Evolutionary conservation across 2,797 vertebrate species (phyloP).

Genomic region (Orientallactaga sibirica): DNA sequence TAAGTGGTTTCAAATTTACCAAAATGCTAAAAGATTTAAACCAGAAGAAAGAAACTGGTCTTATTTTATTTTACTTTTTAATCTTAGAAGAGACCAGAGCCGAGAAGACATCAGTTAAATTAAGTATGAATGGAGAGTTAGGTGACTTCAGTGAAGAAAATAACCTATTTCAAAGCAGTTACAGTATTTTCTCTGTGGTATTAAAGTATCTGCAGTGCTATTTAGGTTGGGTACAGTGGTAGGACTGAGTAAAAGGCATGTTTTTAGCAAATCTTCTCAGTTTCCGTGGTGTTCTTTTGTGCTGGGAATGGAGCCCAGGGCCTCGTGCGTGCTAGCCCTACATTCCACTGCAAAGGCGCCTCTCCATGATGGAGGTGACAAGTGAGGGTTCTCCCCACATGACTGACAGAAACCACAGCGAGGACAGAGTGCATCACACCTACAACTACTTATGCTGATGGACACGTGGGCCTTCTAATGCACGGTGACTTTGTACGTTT

Average conservation of each 20-base stretch:
- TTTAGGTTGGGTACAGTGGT: background rate
- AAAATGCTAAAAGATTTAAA: background rate
- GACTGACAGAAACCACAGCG: background rate
- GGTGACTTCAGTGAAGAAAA: background rate
- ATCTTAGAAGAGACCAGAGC: background rate
- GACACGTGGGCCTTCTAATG: background rate
- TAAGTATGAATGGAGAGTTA: background rate
- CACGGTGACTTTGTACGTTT: background rate
- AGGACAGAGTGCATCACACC: background rate
- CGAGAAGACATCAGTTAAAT: conserved; percentile 7
- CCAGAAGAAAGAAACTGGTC: background rate
- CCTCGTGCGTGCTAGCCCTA: background rate
- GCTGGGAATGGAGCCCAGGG: too few species aligned
- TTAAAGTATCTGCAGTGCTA: background rate
- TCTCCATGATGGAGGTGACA: fast-evolving
- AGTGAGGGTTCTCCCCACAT: background rate
- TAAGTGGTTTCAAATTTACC: background rate
- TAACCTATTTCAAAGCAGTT: background rate
- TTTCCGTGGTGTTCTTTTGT: background rate
- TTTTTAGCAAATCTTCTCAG: background rate
- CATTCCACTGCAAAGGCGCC: too few species aligned
- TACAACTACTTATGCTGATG: background rate
- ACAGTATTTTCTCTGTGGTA: background rate
- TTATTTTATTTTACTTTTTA: background rate
- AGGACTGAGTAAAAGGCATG: background rate